Conservation (phyloP, 23 tunicate genomes). For the Trididemnum nubilum region DNA sequence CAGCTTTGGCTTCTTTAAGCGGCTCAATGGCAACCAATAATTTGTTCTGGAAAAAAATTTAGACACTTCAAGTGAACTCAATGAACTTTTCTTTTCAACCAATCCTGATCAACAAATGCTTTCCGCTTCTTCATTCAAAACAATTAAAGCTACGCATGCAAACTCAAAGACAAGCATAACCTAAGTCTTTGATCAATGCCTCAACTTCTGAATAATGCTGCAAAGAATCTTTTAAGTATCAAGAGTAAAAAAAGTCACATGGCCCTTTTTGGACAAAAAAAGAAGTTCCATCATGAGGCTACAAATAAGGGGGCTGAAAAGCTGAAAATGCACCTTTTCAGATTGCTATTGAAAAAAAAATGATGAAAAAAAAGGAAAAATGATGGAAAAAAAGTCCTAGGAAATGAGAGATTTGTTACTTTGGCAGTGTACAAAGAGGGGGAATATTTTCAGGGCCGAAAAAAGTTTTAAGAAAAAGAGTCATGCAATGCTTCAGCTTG, state of each 20-base stretch:
- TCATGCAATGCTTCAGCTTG: neutral
- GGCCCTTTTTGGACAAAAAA: neutral
- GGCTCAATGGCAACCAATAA: too few relatives aligned
- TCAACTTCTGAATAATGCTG: neutral
- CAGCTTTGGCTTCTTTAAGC: too few relatives aligned
- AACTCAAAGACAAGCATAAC: neutral
- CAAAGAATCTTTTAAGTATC: neutral
- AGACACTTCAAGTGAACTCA: too few relatives aligned
- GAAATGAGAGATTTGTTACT: neutral
- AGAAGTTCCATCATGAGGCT: neutral
- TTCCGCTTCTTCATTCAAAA: too few relatives aligned
- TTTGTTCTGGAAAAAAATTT: too few relatives aligned
- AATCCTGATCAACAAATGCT: too few relatives aligned
- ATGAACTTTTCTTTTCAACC: too few relatives aligned
- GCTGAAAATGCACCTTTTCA: neutral
- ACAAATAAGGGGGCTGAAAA: neutral
- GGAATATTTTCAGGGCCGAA: neutral
- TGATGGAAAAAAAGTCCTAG: neutral
- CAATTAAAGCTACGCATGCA: too few relatives aligned
- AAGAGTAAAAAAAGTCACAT: neutral
- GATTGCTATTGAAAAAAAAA: neutral
- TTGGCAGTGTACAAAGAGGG: neutral
- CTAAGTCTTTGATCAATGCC: neutral
- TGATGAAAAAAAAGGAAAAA: neutral
- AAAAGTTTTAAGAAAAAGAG: neutral